Evolutionary conservation across 2,797 vertebrate species (phyloP), one percentile per base, ranked within the genome.

Genomic region (Nasua narica): DNA sequence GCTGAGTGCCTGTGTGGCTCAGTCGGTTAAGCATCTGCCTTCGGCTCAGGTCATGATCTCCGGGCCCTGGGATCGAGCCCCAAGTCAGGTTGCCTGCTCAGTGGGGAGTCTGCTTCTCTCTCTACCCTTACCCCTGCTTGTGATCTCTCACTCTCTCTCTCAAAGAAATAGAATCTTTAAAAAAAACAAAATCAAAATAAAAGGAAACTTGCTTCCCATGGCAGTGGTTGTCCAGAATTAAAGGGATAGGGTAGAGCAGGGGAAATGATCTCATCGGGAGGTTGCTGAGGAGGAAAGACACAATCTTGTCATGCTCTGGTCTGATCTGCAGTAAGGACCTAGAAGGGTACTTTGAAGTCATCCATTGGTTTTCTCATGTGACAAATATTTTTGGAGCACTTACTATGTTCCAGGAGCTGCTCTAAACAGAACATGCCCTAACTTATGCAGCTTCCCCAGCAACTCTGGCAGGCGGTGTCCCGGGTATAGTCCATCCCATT

Each of bases 361-460:
- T 54, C 82, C 74, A 1, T 35, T 84, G 13, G 52, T 70, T 72
- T 72, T 7, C 40, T 65, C 37, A 4, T 2, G 40, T 5, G 16
- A 69, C 50, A 60, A 13, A 12, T 50, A 58, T 23, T 77, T 87
- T 18, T 27, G 11, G 40, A 60, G 40, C 29, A 8, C 40, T 50
- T 23, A 37, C 18, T 16, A 12, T 7, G 15, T 32, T 29, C 16
- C 19, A 40, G 37, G 23, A 32, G 35, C 32, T 25, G 3, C 7
- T 29, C 52, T 29, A n/a, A n/a, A 35, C 12, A 8, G 27, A 2
- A 3, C 1, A 0, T 27, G 40, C 13, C 40, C 50, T 27, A 13
- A 46, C 27, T 62, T 32, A 15, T 0, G 8, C 32, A 32, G 46
- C n/a, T 32, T 62, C 43, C 8, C 11, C 1, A 14, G 25, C 56